Evolutionary conservation across 2,113 vertebrate species (phyloP).

Genomic region (Scatophagus argus): DNA sequence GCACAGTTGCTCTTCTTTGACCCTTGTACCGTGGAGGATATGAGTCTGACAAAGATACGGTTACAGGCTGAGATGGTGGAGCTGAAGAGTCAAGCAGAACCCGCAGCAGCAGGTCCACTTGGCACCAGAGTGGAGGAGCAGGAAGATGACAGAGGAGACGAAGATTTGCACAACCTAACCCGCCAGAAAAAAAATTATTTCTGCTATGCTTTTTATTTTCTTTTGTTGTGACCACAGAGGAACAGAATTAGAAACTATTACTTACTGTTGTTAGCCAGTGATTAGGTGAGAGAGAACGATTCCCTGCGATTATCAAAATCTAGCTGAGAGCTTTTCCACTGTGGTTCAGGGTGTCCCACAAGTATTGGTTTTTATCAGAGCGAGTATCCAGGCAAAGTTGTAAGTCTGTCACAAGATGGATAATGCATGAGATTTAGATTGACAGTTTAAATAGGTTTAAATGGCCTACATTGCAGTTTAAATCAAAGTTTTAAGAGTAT

Average conservation of each 20-base stretch:
- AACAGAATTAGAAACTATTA: background rate
- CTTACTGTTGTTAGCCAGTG: background rate
- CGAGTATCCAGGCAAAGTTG: background rate
- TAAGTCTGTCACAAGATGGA: background rate
- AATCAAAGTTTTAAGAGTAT: background rate
- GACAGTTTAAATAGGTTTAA: background rate
- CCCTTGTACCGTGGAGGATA: background rate
- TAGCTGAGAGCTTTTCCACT: background rate
- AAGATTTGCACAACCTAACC: background rate
- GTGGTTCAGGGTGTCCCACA: background rate
- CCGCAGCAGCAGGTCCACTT: background rate
- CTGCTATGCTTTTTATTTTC: background rate
- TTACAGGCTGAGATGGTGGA: slow-evolving; percentile 11
- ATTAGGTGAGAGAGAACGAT: background rate
- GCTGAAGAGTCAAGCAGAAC: background rate
- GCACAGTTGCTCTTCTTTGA: slow-evolving; percentile 7
- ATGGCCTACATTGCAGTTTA: background rate
- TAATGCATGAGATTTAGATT: background rate
- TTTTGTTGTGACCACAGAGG: background rate
- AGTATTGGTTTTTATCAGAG: background rate
- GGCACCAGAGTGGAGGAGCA: background rate
- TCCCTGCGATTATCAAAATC: background rate
- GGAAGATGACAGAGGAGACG: background rate
- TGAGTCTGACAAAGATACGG: background rate
- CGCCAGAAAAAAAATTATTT: background rate